Evolutionary conservation across 2,113 vertebrate species (phyloP).

Genomic region (Eubucco bourcierii): DNA sequence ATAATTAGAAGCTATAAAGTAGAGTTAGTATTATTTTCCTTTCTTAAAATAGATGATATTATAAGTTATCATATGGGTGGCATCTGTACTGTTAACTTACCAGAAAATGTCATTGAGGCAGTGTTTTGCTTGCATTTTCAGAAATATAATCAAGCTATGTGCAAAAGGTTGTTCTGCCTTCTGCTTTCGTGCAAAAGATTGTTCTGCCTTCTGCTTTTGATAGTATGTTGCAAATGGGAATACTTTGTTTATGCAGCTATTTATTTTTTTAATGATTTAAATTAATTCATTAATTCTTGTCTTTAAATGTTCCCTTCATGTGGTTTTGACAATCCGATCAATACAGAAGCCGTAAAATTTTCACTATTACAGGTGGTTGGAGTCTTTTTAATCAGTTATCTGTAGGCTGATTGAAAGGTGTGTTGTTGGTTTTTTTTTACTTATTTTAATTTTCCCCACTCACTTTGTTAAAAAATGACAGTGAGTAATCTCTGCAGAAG

Average conservation of each 20-base stretch:
- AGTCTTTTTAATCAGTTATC: constrained; percentile 26
- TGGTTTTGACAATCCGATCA: not conserved
- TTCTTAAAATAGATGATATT: not conserved
- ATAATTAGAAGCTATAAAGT: not conserved
- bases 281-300: not conserved
- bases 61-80: not conserved
- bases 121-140: not conserved
- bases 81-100: not conserved
- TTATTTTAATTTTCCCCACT: not conserved
- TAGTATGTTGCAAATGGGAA: not conserved
- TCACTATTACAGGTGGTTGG: not conserved
- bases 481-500: not conserved
- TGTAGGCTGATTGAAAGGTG: constrained; percentile 25
- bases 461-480: not conserved
- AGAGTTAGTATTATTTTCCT: not conserved
- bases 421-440: not conserved
- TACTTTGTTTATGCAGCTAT: not conserved
- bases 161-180: not conserved
- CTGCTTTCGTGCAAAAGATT: not conserved
- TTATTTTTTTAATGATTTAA: not conserved
- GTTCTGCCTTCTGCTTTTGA: not conserved
- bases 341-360: not conserved
- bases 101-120: not conserved
- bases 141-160: not conserved
- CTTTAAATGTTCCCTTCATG: not conserved